Evolutionary conservation across 2,888 invertebrate species (phyloP), one percentile per base, ranked within the genome.

Genomic region (Ceraclea dissimilis): DNA sequence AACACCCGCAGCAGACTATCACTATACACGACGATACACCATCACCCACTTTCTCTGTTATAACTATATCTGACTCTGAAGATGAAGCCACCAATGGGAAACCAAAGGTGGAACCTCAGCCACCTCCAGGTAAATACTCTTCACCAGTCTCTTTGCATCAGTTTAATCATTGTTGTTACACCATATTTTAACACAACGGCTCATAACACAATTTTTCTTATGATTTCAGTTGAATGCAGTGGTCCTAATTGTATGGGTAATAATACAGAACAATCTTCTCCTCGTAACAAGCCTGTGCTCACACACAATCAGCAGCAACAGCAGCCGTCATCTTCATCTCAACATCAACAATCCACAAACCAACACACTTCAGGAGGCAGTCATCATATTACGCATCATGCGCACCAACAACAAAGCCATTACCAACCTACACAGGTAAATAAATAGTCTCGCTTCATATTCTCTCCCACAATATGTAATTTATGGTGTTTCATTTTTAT

Each of bases 1-100:
- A 69, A 63, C 67, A 66, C 56, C 59, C 71, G 70, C 86, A 88
- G 65, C 93, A 91, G 68, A 94, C 94, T 16, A 95, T 96, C 68
- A 94, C 95, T 56, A 95, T 96, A 66, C 85, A 92, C 63, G 95
- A 95, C 74, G 95, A 95, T 73, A 93, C 96, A 21, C 96, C 96
- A 1, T 94, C 94, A 26, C 95, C 95, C 2, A 89, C 93, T 47
- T 93, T 91, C 51, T 92, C 94, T 56, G 93, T 96, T 65, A 96
- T 97, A 68, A 96, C 95, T 44, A 93, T 94, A 66, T 92, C 91
- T 17, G 96, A 96, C 70, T 94, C 93, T 65, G 95, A 95, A 69
- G 95, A 95, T 68, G 95, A 96, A 67, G 54, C 75, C 77, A 60
- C 54, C 39, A 39, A 4, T 5, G 39, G 39, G 13, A 39, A 39